Evolutionary conservation across 1,140 invertebrate genomes (phyloP), one percentile per base, ranked within the genome.

Genomic region (Aphaenogaster floridana): DNA sequence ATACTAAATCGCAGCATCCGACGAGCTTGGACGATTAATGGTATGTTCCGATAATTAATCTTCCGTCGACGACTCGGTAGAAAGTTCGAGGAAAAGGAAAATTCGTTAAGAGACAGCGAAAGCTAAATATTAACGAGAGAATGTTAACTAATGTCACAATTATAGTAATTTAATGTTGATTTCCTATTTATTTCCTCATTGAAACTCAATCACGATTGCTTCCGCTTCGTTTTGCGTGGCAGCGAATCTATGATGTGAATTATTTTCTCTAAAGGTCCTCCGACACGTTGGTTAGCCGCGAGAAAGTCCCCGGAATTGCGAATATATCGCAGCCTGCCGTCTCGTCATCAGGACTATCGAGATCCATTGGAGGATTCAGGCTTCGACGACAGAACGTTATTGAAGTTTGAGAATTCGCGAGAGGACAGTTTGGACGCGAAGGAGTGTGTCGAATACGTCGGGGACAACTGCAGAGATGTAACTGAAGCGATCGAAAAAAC

Each of bases 21-120:
- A 42, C 95, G 97, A 87, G 97, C 97, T 72, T 97, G 97, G 97
- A 97, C 97, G 21, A 97, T 97, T 91, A 97, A 97, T 79, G 97
- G 97, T 97, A 93, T 11, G 83, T 83, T 64, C 28, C 4, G 28
- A 61, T 48, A 83, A 74, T 84, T 61, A 74, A 76, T 84, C 54
- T 48, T 48, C 42, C 13, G 77, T 64, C 17, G 21, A 61, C 48
- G 54, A 64, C 72, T 64, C 13, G 45, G 50, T 36, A 28, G 9
- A 69, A 79, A 86, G 57, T 64, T 68, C 13, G 21, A 59, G n/a
- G 8, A 77, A 61, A 48, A 63, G 11, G 34, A 69, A 69, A 69
- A 54, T 52, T 69, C 39, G 11, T 57, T 34, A 59, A 45, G n/a
- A 54, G 64, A 68, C 8, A 61, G 63, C 34, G 17, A 68, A 57